Conservation (phyloP, 1,140 invertebrate species). For the Saccostrea glomerata region DNA sequence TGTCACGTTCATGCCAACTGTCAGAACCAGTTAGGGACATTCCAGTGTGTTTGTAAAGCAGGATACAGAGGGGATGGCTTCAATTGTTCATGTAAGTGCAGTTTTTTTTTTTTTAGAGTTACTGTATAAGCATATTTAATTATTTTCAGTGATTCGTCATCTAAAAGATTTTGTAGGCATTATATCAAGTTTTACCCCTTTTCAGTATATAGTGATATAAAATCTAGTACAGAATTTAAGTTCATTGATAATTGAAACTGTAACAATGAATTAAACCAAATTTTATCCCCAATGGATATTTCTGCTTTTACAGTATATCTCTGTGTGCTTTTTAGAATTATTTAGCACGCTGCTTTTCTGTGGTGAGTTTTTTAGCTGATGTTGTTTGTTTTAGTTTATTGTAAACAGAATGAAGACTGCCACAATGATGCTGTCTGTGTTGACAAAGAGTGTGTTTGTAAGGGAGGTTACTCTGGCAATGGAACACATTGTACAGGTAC, state of each 20-base stretch:
- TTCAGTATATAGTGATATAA: too few relatives aligned
- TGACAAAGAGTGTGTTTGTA: conserved; percentile 17
- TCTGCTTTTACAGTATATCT: too few relatives aligned
- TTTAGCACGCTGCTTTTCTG: too few relatives aligned
- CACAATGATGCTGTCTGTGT: conserved; percentile 26
- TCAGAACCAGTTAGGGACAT: conserved; percentile 88
- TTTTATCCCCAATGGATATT: too few relatives aligned
- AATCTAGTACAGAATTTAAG: too few relatives aligned
- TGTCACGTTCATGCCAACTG: conserved; percentile 91
- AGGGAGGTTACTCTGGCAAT: conserved; percentile 21
- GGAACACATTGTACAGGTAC: conserved; percentile 25
- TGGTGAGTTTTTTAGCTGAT: background rate
- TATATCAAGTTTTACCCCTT: too few relatives aligned
- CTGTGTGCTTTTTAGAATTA: too few relatives aligned
- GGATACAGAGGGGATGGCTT: conserved; percentile 12
- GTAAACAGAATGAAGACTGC: background rate
- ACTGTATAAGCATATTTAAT: background rate
- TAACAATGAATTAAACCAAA: background rate
- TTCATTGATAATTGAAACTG: too few relatives aligned
- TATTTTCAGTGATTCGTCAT: too few relatives aligned
- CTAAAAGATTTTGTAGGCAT: too few relatives aligned
- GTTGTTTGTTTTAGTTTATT: conserved; percentile 8
- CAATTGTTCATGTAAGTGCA: conserved; percentile 6
- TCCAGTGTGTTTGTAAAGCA: conserved; percentile 9
- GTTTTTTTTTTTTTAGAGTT: background rate